Conservation (phyloP, 1,140 invertebrate genomes). For the Anoplolepis gracilipes region DNA sequence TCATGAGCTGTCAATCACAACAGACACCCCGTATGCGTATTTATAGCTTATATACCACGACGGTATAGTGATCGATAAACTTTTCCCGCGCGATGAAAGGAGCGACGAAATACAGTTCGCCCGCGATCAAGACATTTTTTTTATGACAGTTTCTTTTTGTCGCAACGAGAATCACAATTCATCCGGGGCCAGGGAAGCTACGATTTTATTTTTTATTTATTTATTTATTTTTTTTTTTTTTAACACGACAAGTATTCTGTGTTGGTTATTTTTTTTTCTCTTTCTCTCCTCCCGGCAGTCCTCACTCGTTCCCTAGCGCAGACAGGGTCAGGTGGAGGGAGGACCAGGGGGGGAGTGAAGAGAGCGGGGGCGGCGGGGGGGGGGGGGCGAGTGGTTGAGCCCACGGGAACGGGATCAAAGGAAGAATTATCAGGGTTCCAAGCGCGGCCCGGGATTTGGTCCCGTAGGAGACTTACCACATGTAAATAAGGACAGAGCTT, state of each 20-base stretch:
- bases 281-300: constrained; percentile 63
- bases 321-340: constrained; percentile 74
- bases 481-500: constrained; percentile 85
- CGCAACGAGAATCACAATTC: constrained; percentile 56
- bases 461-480: constrained; percentile 86
- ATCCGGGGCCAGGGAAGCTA: background rate
- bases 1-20: background rate
- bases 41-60: constrained; percentile 2
- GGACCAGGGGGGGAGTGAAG: constrained; percentile 16
- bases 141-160: constrained; percentile 47
- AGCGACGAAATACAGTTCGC: constrained; percentile 26
- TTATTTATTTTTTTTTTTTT: constrained; percentile 56
- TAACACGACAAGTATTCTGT: constrained; percentile 64
- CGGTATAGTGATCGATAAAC: constrained; percentile 40
- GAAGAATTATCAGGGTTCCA: constrained; percentile 86
- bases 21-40: constrained; percentile 12
- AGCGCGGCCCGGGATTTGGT: constrained; percentile 85
- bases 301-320: constrained; percentile 71
- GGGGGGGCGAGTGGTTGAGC: constrained; percentile 70
- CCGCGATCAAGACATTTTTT: constrained; percentile 57
- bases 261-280: constrained; percentile 66
- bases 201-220: constrained; percentile 60
- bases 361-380: background rate
- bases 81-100: background rate
- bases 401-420: constrained; percentile 85